Base-by-base conservation (phyloP, 2,113 vertebrate species). In the Myodes glareolus region DNA sequence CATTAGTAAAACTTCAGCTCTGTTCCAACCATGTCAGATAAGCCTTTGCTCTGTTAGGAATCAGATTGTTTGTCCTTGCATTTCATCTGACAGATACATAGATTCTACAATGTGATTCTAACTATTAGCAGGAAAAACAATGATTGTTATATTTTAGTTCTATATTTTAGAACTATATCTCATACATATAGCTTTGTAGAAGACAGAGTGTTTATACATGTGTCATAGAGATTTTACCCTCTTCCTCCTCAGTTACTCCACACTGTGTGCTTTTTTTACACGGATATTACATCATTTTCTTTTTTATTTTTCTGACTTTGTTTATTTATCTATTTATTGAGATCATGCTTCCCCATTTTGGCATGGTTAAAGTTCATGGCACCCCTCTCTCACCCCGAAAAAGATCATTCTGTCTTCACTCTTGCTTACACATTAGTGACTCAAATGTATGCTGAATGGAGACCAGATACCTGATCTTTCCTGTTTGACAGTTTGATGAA, bases 401-500 rank as follows among this genome's bases (percentile, higher is more conserved):
- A 39, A 45, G n/a, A 3, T 8, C 25, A 12, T 65, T 82, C 1
- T 45, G 3, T 50, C 70, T 90, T 80, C 61, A 1, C 42, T 45
- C 4, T 61, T 33, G 45, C n/a, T 88, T 10, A 4, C 6, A 70
- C 14, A 77, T 3, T 82, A 82, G 88, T 36, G 27, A 76, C 52
- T 73, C 67, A 55, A 7, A 50, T 77, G 65, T 65, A 76, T 86
- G 33, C 25, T 77, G 23, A 58, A 31, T 42, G 47, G 42, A 96
- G 33, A 50, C n/a, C 21, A 87, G 52, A 87, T n/a, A 67, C 45
- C 76, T 72, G 13, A 65, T 33, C 82, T 63, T 55, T 55, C 19
- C 39, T 36, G 13, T 73, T 97, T 94, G 33, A 87, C 65, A 21
- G 82, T 84, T 94, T 94, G 61, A 36, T n/a, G 86, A 36, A 91